Evolutionary conservation across 2,113 vertebrate species (phyloP).

Genomic region (Miniopterus natalensis): DNA sequence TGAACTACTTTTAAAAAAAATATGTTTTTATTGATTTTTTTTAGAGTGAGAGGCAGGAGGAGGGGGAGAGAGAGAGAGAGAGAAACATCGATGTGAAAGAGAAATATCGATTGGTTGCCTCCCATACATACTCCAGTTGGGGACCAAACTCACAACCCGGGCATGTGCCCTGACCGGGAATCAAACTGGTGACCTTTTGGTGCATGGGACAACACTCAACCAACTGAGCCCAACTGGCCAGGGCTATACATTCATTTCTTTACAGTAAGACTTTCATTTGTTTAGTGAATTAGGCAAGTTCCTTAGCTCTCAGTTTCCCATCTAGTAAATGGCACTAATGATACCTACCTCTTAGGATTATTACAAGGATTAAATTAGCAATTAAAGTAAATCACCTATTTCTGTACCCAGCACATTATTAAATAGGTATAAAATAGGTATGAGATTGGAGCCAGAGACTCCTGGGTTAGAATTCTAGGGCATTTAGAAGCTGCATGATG

Average conservation of each 20-base stretch:
- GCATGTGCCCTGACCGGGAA: too few relatives aligned
- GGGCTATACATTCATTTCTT: neutral
- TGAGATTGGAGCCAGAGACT: neutral
- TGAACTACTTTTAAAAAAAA: too few relatives aligned
- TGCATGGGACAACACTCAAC: too few relatives aligned
- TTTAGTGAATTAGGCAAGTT: constrained; percentile 22
- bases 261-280: neutral
- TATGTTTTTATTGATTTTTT: too few relatives aligned
- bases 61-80: too few relatives aligned
- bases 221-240: too few relatives aligned
- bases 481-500: neutral
- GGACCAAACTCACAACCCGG: too few relatives aligned
- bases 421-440: neutral
- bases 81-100: too few relatives aligned
- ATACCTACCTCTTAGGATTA: neutral
- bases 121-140: too few relatives aligned
- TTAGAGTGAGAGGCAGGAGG: too few relatives aligned
- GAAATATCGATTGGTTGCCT: too few relatives aligned
- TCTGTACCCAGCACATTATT: neutral
- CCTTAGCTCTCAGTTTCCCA: neutral
- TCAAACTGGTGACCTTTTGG: too few relatives aligned
- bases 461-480: neutral
- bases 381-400: neutral
- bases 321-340: neutral
- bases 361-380: neutral